phyloP scores from a whole-genome alignment of 2,113 vertebrate genomes.

The Choloepus hoffmanni region DNA sequence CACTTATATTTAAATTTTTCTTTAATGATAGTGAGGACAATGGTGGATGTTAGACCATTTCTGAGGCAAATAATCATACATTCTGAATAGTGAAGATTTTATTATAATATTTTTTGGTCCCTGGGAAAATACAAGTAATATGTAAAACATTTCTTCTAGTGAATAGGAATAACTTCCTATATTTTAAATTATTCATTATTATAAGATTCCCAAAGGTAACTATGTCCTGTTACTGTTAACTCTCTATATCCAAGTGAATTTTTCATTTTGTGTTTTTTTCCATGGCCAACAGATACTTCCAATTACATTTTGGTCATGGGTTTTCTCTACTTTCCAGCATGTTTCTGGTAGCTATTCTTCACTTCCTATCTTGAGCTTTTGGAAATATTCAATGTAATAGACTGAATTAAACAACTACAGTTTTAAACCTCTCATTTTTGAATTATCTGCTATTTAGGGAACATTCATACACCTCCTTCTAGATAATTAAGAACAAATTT shows the following conservation, averaged over 20 bases:
- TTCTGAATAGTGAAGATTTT: slow-evolving; percentile 58
- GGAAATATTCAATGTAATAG: neutral
- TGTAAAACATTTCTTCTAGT: slow-evolving; percentile 26
- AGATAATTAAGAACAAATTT: slow-evolving; percentile 36
- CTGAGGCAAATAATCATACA: slow-evolving; percentile 39
- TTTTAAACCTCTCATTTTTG: neutral
- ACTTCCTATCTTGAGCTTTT: neutral
- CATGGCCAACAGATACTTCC: neutral
- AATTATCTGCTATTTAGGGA: neutral
- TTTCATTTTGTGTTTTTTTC: slow-evolving; percentile 33
- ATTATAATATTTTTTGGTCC: neutral
- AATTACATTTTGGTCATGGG: neutral
- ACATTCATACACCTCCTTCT: neutral
- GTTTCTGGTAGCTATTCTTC: neutral
- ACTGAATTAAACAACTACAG: neutral
- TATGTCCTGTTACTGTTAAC: neutral
- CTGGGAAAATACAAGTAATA: slow-evolving; percentile 49
- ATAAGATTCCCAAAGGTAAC: slow-evolving; percentile 11
- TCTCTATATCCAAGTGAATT: slow-evolving; percentile 38
- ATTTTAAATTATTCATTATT: slow-evolving; percentile 55
- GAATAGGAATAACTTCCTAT: slow-evolving; percentile 51
- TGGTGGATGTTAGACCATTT: slow-evolving; percentile 13
- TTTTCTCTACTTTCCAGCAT: neutral
- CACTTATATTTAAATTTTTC: slow-evolving; percentile 3
- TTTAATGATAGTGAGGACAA: slow-evolving; percentile 47